Conservation (phyloP, 30 jellyfish, hydroid and myxozoan species). For the Chrysaora quinquecirrha region DNA sequence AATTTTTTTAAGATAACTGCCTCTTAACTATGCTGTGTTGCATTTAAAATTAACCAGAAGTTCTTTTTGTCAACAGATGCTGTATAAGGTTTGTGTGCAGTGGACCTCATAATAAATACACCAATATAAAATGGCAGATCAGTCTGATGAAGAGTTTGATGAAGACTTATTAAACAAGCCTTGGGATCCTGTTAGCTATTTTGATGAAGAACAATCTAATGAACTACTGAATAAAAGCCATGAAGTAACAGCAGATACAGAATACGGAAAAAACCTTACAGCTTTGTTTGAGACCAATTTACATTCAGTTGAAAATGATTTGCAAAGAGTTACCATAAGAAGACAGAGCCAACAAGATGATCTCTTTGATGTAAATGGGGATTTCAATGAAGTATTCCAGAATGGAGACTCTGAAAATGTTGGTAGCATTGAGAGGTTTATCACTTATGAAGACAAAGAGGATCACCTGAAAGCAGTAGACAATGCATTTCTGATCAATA, state of each 20-base stretch:
- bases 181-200: slow-evolving; percentile 97
- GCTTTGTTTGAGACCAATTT: slow-evolving; percentile 56
- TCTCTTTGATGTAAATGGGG: slow-evolving; percentile 4
- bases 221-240: background rate
- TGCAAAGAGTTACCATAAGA: slow-evolving; percentile 36
- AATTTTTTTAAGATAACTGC: too few species aligned
- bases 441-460: slow-evolving; percentile 59
- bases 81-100: too few species aligned
- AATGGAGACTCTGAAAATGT: slow-evolving; percentile 17
- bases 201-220: slow-evolving; percentile 79
- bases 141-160: slow-evolving; percentile 48
- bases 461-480: slow-evolving; percentile 75
- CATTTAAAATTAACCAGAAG: too few species aligned
- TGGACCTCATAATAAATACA: too few species aligned
- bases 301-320: slow-evolving; percentile 54
- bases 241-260: background rate
- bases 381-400: background rate
- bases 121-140: slow-evolving; percentile 44
- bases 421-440: slow-evolving; percentile 38
- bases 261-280: slow-evolving; percentile 25
- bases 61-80: too few species aligned
- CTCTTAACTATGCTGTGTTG: too few species aligned
- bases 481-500: slow-evolving; percentile 54
- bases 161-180: slow-evolving; percentile 80
- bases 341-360: slow-evolving; percentile 29